Base-by-base conservation (phyloP, 64 coral and sea anemone species). In the Acropora tenuis region DNA sequence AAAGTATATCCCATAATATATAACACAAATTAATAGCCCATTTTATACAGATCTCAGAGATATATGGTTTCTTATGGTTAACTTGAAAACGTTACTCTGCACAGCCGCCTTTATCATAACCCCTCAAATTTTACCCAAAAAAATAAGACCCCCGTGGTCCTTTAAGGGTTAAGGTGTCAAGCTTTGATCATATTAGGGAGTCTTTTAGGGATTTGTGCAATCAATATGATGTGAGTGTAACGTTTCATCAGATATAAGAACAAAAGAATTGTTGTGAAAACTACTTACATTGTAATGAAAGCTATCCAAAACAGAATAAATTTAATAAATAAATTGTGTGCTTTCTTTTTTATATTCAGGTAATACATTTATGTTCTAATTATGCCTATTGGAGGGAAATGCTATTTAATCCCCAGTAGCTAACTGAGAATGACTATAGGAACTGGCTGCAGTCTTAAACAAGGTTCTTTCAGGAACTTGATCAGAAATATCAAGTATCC, bases 351-450 rank as follows among this genome's bases (percentile, higher is more conserved):
- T 88, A 88, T 88, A 88, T 88, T 88, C 87, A 88, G 87, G 87
- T 88, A 88, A 78, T 88, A 77, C 87, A 88, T 78, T 88, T 88
- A 78, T 73, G 88, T 90, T 69, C 42, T 82, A 71, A 90, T 71
- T 71, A 91, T 76, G 89, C 89, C 79, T 91, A 42, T 85, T 75
- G 69, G 69, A 93, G 85, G 91, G 47, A 88, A 88, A 93, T 93
- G 91, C 49, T 93, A 46, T 93, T 93, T 58, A 93, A 83, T 76
- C 65, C 77, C 59, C 59, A 52, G 41, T 93, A 86, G 86, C 65
- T 93, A 78, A 46, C 65, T 44, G 86, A 73, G 4, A 93, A 88
- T 18, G 65, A 80, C 67, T 88, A 76, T 66, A 82, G 74, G 48
- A 19, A 45, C 63, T 88, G 92, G 92, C 65, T 93, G 61, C 77